Evolutionary conservation across 2,888 invertebrate species (phyloP), one percentile per base, ranked within the genome.

Genomic region (Cylindroiulus punctatus): DNA sequence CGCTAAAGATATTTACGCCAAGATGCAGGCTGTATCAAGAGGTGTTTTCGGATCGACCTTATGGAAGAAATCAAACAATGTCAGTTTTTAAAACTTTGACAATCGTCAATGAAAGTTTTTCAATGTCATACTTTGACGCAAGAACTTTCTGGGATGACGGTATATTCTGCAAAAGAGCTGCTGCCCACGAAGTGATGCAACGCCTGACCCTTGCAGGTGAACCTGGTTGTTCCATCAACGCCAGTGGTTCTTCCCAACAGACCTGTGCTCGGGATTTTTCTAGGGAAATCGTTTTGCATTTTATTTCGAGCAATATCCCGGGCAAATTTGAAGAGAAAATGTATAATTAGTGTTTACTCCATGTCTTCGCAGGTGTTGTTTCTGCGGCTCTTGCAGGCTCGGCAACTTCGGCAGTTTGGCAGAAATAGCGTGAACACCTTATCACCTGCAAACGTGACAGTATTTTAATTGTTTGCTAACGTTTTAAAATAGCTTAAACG

Each of bases 91-190:
- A 36, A n/a, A 36, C 7, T 36, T 36, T 2, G 36, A 36, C 7
- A 36, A 36, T 36, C 36, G 36, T 36, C 2, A 36, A 36, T 2
- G 7, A 36, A 36, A 36, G 7, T 36, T 4, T 36, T 36, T 36
- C 7, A 2, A 36, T 36, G 36, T 36, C 36, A 36, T 84, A 86
- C 86, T 22, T 81, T 81, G n/a, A 86, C 81, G 82, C 86, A 86
- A 4, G 86, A 86, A 36, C 81, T 42, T 32, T 86, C 86, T 44
- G 86, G 86, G 44, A 86, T 86, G 4, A 86, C 86, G 5, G 86
- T 86, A 42, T 86, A 86, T 30, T 86, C 86, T 14, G 86, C 40
- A 26, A 86, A 82, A n/a, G 86, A 86, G 40, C 86, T 86, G 81
- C 42, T 19, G 40, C 86, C 65, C 22, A 65, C 1, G 40, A 82